Conservation (phyloP, 2,888 invertebrate genomes). For the Cosmia trapezina region DNA sequence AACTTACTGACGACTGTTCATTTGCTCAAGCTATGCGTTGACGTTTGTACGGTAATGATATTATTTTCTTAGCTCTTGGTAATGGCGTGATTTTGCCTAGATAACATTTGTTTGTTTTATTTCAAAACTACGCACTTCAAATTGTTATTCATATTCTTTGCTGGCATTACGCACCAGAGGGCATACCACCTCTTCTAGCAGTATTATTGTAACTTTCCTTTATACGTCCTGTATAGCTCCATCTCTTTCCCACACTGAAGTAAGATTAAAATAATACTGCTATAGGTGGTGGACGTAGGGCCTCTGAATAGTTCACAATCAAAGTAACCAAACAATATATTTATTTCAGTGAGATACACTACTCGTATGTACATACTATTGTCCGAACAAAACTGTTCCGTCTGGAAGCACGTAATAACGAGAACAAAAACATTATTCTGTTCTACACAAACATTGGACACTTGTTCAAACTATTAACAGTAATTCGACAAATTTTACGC, state of each 20-base stretch:
- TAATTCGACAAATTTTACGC: constrained; percentile 21
- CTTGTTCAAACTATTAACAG: constrained; percentile 35
- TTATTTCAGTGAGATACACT: neutral
- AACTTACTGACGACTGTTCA: neutral
- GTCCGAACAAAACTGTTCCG: constrained; percentile 10
- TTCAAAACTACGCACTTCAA: neutral
- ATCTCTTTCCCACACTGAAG: neutral
- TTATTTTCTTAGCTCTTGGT: constrained; percentile 3
- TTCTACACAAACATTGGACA: constrained; percentile 31
- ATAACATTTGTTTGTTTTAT: neutral
- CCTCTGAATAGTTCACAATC: neutral
- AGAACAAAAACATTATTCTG: constrained; percentile 18
- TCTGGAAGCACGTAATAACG: constrained; percentile 26
- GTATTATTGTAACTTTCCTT: neutral
- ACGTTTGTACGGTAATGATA: neutral
- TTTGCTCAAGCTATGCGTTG: constrained; percentile 3
- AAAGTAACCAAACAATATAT: neutral
- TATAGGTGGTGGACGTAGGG: no score
- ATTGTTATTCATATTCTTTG: neutral
- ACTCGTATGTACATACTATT: neutral
- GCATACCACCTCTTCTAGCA: neutral
- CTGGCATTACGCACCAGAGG: neutral
- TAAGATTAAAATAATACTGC: neutral
- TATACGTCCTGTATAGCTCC: neutral
- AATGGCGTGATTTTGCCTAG: neutral